These are phyloP conservation scores for Tetramorium parvispinum DNA, from an alignment of 1,140 invertebrate species.

Conservation along the genomic window DNA sequence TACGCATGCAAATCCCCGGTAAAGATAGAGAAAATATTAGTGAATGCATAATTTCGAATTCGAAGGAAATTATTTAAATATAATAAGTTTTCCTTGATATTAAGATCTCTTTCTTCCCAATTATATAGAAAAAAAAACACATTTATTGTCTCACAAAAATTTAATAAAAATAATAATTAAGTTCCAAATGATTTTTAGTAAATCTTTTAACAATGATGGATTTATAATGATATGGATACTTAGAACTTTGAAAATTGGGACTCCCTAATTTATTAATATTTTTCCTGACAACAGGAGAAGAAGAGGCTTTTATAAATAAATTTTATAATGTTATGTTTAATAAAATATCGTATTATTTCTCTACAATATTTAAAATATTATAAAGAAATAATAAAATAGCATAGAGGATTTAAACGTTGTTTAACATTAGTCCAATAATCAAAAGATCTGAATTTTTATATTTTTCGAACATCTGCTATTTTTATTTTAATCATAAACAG, in stretches of 20 bases:
- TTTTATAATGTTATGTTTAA: not conserved
- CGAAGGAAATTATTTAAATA: not conserved
- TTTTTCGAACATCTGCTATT: not conserved
- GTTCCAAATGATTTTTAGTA: not conserved
- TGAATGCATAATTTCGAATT: not conserved
- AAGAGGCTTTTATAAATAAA: not conserved
- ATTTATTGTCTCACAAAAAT: not conserved
- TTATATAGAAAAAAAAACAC: not conserved
- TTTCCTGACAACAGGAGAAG: not conserved
- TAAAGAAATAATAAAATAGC: too few species aligned
- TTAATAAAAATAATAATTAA: not conserved
- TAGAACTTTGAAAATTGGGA: not conserved
- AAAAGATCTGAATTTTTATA: not conserved
- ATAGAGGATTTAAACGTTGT: not conserved
- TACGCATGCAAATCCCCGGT: not conserved
- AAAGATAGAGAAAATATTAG: not conserved
- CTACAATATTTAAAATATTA: too few species aligned
- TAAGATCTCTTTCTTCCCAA: not conserved
- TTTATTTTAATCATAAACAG: not conserved
- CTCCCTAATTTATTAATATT: not conserved
- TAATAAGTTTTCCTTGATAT: not conserved
- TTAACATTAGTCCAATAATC: not conserved
- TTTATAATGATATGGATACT: not conserved
- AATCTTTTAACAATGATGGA: not conserved
- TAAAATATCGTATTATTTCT: not conserved